Evolutionary conservation across 2,113 vertebrate genomes (phyloP).

Genomic region (Calonectris borealis): DNA sequence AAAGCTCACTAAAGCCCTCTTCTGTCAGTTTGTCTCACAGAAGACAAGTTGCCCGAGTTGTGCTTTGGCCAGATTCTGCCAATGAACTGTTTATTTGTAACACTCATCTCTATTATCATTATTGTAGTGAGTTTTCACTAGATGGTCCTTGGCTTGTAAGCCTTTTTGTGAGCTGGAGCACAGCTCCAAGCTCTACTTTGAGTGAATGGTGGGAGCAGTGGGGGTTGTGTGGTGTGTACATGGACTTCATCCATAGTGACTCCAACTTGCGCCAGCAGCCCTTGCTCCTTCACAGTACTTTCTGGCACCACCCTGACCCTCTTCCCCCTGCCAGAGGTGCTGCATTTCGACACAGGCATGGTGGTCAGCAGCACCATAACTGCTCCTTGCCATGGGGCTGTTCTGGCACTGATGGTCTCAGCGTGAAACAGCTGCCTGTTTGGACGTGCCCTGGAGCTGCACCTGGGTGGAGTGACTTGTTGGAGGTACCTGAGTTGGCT

Average conservation of each 20-base stretch:
- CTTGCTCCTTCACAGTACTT: background rate
- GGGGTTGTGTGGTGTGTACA: background rate
- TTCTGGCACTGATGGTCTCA: background rate
- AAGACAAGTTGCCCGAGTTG: background rate
- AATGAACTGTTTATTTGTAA: background rate
- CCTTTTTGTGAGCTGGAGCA: background rate
- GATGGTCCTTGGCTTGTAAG: background rate
- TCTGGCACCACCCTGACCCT: background rate
- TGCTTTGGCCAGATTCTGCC: background rate
- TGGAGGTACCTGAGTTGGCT: background rate
- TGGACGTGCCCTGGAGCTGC: background rate
- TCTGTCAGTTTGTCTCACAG: background rate
- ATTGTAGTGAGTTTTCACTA: background rate
- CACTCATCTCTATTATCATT: background rate
- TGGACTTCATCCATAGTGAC: no score
- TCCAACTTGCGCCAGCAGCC: background rate
- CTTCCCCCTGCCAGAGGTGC: background rate
- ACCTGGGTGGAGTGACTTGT: background rate
- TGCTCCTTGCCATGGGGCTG: background rate
- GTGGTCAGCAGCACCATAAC: background rate
- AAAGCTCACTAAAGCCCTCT: background rate
- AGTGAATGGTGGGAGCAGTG: background rate
- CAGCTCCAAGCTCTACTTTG: background rate
- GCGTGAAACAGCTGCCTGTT: background rate
- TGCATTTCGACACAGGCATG: fast-evolving